Conservation (phyloP, 2,797 vertebrate species). For the Enteromius treurensis region DNA sequence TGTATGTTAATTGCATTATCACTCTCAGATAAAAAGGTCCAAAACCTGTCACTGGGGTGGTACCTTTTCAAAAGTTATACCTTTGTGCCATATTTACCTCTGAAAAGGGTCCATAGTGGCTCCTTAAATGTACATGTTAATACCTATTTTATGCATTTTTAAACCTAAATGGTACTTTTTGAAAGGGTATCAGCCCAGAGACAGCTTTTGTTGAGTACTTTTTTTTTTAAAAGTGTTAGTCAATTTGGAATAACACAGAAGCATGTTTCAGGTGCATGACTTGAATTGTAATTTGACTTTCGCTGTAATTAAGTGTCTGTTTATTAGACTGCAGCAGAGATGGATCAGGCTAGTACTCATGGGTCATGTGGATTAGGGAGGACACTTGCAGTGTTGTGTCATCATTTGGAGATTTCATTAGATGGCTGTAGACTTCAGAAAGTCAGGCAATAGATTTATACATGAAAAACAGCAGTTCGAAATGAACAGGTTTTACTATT, state of each 20-base stretch:
- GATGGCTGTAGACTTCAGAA: constrained; percentile 18
- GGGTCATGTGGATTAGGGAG: constrained; percentile 55
- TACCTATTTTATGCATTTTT: neutral
- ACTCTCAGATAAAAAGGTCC: neutral
- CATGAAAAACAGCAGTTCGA: neutral
- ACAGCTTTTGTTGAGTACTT: neutral
- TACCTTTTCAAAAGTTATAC: neutral
- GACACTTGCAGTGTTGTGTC: constrained; percentile 71
- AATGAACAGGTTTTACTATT: neutral
- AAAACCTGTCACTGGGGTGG: neutral
- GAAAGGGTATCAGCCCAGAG: neutral
- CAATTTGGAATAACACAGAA: neutral
- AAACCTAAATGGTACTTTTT: neutral
- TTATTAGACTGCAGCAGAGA: constrained; percentile 22
- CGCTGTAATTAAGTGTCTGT: neutral
- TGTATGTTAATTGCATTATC: neutral
- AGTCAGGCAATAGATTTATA: neutral
- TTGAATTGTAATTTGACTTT: neutral
- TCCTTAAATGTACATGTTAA: neutral
- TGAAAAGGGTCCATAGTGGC: neutral
- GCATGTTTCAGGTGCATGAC: neutral
- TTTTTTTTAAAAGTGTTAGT: neutral
- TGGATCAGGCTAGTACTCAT: constrained; percentile 57
- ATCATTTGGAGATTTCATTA: constrained; percentile 60
- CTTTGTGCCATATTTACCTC: neutral